Percentiles rank a stretch among this genome's conserved stretches.
Evolutionary conservation across 2,888 invertebrate species (phyloP).

Genomic region (Drosophila pegasa): DNA sequence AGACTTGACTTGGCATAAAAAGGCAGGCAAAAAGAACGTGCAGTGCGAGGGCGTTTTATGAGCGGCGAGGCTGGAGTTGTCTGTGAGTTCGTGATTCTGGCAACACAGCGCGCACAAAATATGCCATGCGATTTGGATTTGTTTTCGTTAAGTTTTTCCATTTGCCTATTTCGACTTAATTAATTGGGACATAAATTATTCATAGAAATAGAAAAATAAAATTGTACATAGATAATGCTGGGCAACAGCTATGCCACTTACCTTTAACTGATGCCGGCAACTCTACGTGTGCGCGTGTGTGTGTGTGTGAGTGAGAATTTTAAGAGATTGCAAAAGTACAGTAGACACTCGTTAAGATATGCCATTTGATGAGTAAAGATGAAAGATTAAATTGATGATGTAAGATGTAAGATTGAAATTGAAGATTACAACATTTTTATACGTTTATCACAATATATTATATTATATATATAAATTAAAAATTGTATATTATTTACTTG

Average conservation of each 20-base stretch:
- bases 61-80: constrained; percentile 49
- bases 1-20: constrained; percentile 32
- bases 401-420: no score
- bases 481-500: not conserved
- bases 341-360: not conserved
- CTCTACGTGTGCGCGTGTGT: not conserved
- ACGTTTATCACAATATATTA: not conserved
- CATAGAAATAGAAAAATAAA: constrained; percentile 36
- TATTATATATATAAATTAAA: not conserved
- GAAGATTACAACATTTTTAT: no score
- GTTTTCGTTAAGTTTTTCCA: constrained; percentile 8
- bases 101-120: constrained; percentile 48
- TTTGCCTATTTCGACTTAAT: constrained; percentile 64
- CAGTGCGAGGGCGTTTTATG: constrained; percentile 61
- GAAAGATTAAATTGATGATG: no score
- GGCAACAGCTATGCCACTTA: constrained; percentile 35
- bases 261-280: constrained; percentile 18
- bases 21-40: constrained; percentile 52
- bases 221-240: constrained; percentile 29
- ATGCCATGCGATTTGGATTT: constrained; percentile 41
- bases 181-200: constrained; percentile 71
- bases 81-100: constrained; percentile 67
- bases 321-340: constrained; percentile 21
- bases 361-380: not conserved
- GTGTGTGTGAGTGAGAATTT: constrained; percentile 5